Base-by-base conservation (phyloP, 2,797 vertebrate species). In the Spizella passerina region DNA sequence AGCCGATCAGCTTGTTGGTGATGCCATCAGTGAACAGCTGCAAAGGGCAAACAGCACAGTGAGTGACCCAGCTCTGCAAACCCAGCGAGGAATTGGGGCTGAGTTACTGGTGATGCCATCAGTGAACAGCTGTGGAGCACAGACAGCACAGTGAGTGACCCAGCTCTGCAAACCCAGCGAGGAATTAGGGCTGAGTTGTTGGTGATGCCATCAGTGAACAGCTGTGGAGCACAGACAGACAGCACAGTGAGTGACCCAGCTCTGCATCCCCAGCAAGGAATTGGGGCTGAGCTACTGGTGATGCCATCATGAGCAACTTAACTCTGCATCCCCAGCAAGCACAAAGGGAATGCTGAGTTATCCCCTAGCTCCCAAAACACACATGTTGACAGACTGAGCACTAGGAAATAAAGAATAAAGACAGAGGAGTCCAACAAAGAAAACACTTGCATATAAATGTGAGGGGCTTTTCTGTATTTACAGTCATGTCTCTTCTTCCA, bases 21-120 rank as follows among this genome's bases (percentile, higher is more conserved):
- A 99, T 99, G 24, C 99, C 99, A 41, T 99, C 99, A 0, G 99
- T 99, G 97, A 99, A 99, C 34, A 98, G 97, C 99, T 99, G 97
- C 38, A 85, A 91, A 70, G 44, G n/a, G n/a, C n/a, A n/a, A n/a
- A n/a, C n/a, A n/a, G 36, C 9, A 10, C 36, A 9, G 36, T 17
- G 10, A 79, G 43, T 14, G 23, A 57, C 14, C 52, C 39, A 38
- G 7, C 4, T 13, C 14, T 30, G 20, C 12, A 10, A 8, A 46
- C 47, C 7, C 26, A 29, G 47, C 24, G 6, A 23, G 46, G 8
- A 26, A 7, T n/a, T n/a, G 24, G 46, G 14, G 14, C 46, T 15
- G 24, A 44, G 20, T 99, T 99, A 90, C 99, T 99, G 90, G 99
- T 99, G 89, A 99, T 99, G 22, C 99, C 99, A 41, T 99, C 99